A percentile compares a stretch with the other conserved stretches of the same genome.
phyloP scores from a whole-genome alignment of 1,140 invertebrate species.

The Batillaria attramentaria region DNA sequence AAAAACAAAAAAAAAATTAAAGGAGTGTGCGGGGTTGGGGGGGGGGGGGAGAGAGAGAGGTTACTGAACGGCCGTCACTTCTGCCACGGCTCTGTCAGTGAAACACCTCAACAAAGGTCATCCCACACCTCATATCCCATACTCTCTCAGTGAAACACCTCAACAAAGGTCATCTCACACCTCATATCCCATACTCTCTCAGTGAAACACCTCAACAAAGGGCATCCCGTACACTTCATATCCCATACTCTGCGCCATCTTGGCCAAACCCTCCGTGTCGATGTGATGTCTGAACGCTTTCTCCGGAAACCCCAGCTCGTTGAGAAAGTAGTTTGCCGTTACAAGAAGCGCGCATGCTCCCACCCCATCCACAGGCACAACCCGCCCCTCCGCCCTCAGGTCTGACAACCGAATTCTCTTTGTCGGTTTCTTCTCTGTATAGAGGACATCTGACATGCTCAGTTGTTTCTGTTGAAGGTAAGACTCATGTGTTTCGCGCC shows the following conservation, averaged over 20 bases:
- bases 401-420: constrained; percentile 58
- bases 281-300: constrained; percentile 60
- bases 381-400: constrained; percentile 58
- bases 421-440: constrained; percentile 64
- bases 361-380: constrained; percentile 66
- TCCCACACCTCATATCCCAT: too few relatives aligned
- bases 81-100: too few relatives aligned
- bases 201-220: constrained; percentile 64
- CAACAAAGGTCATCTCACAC: too few relatives aligned
- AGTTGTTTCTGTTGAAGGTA: constrained; percentile 44
- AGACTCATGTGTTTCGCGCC: constrained; percentile 65
- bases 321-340: constrained; percentile 52
- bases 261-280: constrained; percentile 67
- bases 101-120: too few relatives aligned
- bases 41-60: too few relatives aligned
- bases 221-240: constrained; percentile 61
- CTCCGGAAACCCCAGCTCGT: constrained; percentile 64
- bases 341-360: constrained; percentile 64
- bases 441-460: constrained; percentile 45
- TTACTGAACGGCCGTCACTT: too few relatives aligned
- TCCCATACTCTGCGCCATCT: constrained; percentile 63
- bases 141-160: too few relatives aligned
- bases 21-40: too few relatives aligned
- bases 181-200: too few relatives aligned
- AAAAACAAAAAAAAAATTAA: too few relatives aligned